Percentiles rank a stretch among this genome's conserved stretches.
These are phyloP conservation scores for Poicephalus meyeri DNA, from an alignment of 2,113 vertebrate species.

Conservation along the genomic window DNA sequence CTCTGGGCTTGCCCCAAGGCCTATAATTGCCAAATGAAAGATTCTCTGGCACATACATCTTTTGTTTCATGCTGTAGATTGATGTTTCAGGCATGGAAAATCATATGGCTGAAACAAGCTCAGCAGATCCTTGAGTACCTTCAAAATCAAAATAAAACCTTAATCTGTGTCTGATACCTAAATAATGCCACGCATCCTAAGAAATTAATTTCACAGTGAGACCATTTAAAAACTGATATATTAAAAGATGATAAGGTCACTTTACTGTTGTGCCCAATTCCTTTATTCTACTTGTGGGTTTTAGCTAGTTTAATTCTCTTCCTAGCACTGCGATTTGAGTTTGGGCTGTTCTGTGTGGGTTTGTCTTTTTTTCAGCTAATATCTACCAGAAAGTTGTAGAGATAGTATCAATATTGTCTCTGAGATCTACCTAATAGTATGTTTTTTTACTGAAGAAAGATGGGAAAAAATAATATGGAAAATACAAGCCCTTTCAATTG, in stretches of 20 bases:
- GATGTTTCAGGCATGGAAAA: neutral
- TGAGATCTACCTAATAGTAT: neutral
- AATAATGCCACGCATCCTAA: neutral
- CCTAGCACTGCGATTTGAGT: neutral
- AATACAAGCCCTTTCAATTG: neutral
- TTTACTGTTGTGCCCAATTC: neutral
- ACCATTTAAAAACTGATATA: neutral
- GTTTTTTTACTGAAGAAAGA: neutral
- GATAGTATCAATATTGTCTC: neutral
- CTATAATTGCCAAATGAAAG: neutral
- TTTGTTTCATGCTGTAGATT: conserved; percentile 16
- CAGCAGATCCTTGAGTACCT: neutral
- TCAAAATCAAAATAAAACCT: neutral
- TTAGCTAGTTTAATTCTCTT: neutral
- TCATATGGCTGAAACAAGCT: neutral
- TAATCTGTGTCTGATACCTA: neutral
- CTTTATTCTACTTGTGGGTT: neutral
- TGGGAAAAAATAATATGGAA: neutral
- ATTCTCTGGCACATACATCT: neutral
- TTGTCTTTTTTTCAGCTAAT: neutral
- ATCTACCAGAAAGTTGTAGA: neutral
- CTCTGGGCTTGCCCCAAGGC: neutral
- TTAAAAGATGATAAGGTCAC: neutral
- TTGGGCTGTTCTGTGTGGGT: rapidly evolving
- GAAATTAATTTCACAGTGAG: neutral